Percentiles rank a stretch among this genome's conserved stretches.
phyloP scores from a whole-genome alignment of 2,113 vertebrate genomes.

The Trichechus manatus region DNA sequence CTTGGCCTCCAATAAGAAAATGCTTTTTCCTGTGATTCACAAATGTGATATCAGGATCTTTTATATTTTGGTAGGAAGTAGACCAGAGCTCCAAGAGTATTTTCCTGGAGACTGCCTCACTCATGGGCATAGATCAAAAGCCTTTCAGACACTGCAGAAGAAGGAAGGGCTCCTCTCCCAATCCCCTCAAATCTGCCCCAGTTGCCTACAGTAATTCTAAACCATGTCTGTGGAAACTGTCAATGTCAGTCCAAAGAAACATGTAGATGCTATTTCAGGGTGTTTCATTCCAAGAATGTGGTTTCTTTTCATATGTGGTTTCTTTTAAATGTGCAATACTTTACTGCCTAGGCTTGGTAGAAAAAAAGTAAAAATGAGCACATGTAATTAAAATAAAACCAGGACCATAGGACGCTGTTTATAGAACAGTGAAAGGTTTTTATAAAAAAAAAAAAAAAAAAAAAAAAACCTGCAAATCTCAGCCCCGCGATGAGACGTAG shows the following conservation, averaged over 20 bases:
- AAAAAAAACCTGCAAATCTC: constrained; percentile 42
- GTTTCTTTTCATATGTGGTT: constrained; percentile 77
- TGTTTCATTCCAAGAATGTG: constrained; percentile 70
- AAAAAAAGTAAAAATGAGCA: constrained; percentile 77
- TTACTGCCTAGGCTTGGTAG: constrained; percentile 71
- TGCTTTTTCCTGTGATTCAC: constrained; percentile 15
- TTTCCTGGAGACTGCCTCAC: not conserved
- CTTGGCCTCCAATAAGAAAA: not conserved
- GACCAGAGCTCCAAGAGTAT: constrained; percentile 26
- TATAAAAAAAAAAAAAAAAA: constrained; percentile 48
- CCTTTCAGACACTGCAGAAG: not conserved
- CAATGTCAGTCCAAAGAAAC: constrained; percentile 29
- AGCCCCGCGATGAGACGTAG: not conserved
- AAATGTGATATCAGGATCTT: constrained; percentile 31
- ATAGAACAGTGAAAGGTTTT: constrained; percentile 76
- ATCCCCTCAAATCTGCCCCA: not conserved
- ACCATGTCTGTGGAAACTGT: not conserved
- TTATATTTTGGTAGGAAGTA: constrained; percentile 41
- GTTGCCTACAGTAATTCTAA: constrained; percentile 22
- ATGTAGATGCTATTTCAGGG: constrained; percentile 50
- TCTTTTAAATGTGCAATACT: constrained; percentile 75
- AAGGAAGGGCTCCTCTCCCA: not conserved
- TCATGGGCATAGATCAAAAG: not conserved
- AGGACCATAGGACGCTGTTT: constrained; percentile 80
- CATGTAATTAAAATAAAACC: constrained; percentile 83